Conservation (phyloP, 2,888 invertebrate species). For the Monochamus alternatus region DNA sequence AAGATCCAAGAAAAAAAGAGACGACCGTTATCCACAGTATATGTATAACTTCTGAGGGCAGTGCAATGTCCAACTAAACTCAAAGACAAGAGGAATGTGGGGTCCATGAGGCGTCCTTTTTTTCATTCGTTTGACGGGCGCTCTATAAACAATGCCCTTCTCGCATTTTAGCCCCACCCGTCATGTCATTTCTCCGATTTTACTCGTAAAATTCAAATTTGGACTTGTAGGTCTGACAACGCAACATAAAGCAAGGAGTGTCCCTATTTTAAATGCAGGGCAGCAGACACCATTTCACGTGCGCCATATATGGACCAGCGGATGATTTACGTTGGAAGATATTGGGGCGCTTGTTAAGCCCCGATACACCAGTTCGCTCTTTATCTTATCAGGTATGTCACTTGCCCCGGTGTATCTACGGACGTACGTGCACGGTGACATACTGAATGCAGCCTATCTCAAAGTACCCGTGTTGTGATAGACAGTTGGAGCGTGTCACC, state of each 20-base stretch:
- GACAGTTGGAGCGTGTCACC: not conserved
- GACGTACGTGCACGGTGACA: slow-evolving; percentile 48
- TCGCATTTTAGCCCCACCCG: slow-evolving; percentile 10
- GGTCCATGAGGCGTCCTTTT: too few relatives aligned
- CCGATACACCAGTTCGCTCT: slow-evolving; percentile 67
- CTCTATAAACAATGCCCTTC: not conserved
- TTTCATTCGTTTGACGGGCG: not conserved
- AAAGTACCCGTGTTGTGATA: not conserved
- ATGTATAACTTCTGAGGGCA: too few relatives aligned
- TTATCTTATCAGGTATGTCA: slow-evolving; percentile 66
- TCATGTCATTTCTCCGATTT: slow-evolving; percentile 25
- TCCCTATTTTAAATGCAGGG: slow-evolving; percentile 63
- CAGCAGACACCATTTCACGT: slow-evolving; percentile 60
- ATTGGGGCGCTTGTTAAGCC: slow-evolving; percentile 68
- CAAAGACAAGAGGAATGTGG: too few relatives aligned
- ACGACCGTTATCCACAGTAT: too few relatives aligned
- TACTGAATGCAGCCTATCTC: slow-evolving; percentile 46
- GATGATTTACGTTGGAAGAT: slow-evolving; percentile 69
- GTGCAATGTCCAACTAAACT: too few relatives aligned
- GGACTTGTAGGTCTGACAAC: slow-evolving; percentile 22
- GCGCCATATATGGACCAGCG: slow-evolving; percentile 67
- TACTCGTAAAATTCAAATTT: slow-evolving; percentile 34
- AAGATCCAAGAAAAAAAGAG: too few relatives aligned
- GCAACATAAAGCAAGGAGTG: slow-evolving; percentile 51
- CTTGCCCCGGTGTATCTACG: slow-evolving; percentile 42